Evolutionary conservation across 2,888 invertebrate genomes (phyloP).

Genomic region (Craniophora ligustri): DNA sequence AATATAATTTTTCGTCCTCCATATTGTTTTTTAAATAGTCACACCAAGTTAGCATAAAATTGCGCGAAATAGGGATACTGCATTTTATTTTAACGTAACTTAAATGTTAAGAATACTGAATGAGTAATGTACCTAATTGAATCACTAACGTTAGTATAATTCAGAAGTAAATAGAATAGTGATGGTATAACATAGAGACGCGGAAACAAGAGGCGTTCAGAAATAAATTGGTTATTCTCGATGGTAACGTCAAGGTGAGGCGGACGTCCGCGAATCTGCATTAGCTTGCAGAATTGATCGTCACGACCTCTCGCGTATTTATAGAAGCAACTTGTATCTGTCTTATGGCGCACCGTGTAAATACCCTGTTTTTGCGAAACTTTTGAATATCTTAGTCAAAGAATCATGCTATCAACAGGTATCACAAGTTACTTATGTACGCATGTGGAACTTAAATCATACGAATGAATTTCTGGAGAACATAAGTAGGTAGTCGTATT

Average conservation of each 20-base stretch:
- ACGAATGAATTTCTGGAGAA: too few relatives aligned
- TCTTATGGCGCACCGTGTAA: background rate
- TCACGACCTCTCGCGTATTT: constrained; percentile 50
- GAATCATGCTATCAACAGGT: constrained; percentile 1
- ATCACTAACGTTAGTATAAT: too few relatives aligned
- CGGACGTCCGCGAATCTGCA: constrained; percentile 55
- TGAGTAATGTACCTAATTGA: too few relatives aligned
- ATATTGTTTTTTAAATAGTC: too few relatives aligned
- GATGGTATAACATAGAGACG: constrained; percentile 6
- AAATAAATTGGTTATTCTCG: constrained; percentile 36
- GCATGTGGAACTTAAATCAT: too few relatives aligned
- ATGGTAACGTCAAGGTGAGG: constrained; percentile 54
- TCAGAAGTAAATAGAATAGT: background rate
- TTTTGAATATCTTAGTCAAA: background rate
- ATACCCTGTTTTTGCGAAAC: background rate
- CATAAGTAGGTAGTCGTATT: too few relatives aligned
- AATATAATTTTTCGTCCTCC: too few relatives aligned
- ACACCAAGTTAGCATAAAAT: too few relatives aligned
- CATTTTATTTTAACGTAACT: too few relatives aligned
- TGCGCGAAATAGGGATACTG: too few relatives aligned
- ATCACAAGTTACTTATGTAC: too few relatives aligned
- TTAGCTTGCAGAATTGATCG: constrained; percentile 47
- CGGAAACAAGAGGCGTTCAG: constrained; percentile 31
- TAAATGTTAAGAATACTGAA: too few relatives aligned
- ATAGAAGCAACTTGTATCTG: constrained; percentile 18